phyloP scores from a whole-genome alignment of 1,140 invertebrate genomes.

The Aphaenogaster ashmeadi region DNA sequence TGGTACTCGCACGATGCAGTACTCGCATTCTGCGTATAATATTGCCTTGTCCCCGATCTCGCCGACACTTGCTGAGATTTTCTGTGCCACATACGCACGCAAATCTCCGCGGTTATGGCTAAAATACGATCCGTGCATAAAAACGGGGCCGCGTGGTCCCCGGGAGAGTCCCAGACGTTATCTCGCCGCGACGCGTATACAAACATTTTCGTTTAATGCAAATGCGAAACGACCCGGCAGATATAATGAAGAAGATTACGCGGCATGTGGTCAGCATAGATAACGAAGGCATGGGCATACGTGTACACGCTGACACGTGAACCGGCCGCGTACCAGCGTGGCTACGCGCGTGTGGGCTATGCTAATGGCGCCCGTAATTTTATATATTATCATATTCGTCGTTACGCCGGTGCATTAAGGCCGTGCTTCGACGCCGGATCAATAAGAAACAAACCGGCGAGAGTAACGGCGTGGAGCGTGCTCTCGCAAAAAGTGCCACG shows the following conservation, averaged over 20 bases:
- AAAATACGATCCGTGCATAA: neutral
- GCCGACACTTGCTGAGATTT: neutral
- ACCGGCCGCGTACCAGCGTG: neutral
- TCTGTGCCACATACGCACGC: neutral
- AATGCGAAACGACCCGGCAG: constrained; percentile 82
- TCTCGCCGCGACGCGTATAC: constrained; percentile 70
- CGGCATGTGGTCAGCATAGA: constrained; percentile 85
- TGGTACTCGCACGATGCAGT: neutral
- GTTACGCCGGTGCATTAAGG: constrained; percentile 55
- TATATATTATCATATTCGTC: constrained; percentile 81
- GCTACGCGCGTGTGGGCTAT: constrained; percentile 60
- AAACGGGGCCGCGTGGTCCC: constrained; percentile 43
- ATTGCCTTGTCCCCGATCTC: neutral
- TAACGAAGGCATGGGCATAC: constrained; percentile 79
- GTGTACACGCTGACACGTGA: constrained; percentile 60
- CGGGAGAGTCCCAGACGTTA: constrained; percentile 68
- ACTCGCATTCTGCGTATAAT: neutral
- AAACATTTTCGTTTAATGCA: constrained; percentile 85
- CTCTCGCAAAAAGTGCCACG: neutral
- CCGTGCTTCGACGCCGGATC: constrained; percentile 52
- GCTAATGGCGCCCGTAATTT: constrained; percentile 80
- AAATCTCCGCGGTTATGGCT: constrained; percentile 31
- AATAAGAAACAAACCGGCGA: constrained; percentile 50
- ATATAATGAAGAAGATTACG: constrained; percentile 86
- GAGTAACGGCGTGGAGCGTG: neutral